phyloP scores from a whole-genome alignment of 1,140 invertebrate genomes.

The Pentalonia nigronervosa region DNA sequence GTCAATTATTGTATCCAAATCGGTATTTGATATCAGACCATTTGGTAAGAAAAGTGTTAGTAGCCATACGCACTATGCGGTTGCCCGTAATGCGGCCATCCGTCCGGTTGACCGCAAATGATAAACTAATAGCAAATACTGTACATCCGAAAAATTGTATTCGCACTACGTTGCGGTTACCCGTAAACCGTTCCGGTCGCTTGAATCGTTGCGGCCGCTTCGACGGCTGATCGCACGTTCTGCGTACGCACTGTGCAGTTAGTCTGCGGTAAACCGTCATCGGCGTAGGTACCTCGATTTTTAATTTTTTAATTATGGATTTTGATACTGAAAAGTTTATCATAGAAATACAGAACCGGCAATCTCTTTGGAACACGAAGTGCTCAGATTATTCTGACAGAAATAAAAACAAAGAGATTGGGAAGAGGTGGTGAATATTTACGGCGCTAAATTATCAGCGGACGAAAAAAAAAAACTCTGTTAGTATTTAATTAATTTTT shows the following conservation, averaged over 20 bases:
- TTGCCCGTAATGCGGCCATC: no score
- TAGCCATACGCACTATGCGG: no score
- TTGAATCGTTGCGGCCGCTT: no score
- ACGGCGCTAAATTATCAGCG: not conserved
- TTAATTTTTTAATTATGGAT: not conserved
- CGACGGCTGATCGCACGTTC: no score
- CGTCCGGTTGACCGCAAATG: no score
- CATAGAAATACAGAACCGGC: not conserved
- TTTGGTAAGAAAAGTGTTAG: no score
- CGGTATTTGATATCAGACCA: no score
- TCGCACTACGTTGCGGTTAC: not conserved
- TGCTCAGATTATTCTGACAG: not conserved
- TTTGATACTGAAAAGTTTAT: not conserved
- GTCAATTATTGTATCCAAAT: no score
- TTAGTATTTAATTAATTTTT: no score
- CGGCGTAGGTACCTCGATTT: not conserved
- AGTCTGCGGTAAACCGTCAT: not conserved
- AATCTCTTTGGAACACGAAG: not conserved
- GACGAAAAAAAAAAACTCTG: not conserved
- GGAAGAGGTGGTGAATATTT: not conserved
- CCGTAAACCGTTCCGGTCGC: no score
- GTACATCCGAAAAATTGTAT: no score
- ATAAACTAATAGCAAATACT: no score
- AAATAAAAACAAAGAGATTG: conserved; percentile 9
- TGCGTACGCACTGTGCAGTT: not conserved